These are phyloP conservation scores for Adoxophyes honmai DNA, from an alignment of 1,140 invertebrate genomes.

Conservation along the genomic window DNA sequence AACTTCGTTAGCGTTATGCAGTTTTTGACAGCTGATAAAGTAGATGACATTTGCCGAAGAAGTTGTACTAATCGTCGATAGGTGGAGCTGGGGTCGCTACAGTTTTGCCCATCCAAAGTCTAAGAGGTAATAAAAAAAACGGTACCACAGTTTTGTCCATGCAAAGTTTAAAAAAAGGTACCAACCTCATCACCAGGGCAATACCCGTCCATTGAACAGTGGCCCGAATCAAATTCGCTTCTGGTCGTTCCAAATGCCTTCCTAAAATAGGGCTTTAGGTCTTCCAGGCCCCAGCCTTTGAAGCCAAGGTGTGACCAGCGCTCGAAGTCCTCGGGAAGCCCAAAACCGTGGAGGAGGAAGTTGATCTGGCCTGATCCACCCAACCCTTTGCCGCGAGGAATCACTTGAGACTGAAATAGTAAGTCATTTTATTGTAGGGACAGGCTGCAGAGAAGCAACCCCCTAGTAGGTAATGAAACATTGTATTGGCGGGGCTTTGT, in stretches of 20 bases:
- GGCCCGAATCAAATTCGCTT: constrained; percentile 53
- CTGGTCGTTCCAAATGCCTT: constrained; percentile 59
- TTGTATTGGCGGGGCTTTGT: too few species aligned
- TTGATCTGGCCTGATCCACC: constrained; percentile 85
- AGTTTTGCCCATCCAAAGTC: too few species aligned
- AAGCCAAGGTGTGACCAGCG: constrained; percentile 74
- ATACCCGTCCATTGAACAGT: constrained; percentile 47
- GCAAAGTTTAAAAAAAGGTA: background rate
- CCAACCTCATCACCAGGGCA: constrained; percentile 53
- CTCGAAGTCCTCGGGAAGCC: constrained; percentile 79
- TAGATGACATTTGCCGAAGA: too few species aligned
- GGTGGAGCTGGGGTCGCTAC: too few species aligned
- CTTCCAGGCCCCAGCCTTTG: constrained; percentile 77
- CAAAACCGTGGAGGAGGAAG: constrained; percentile 82
- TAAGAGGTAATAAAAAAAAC: too few species aligned
- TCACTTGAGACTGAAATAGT: constrained; percentile 77
- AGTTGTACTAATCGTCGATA: too few species aligned
- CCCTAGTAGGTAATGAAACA: too few species aligned
- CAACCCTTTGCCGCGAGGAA: constrained; percentile 83
- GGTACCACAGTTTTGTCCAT: too few species aligned
- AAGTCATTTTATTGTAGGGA: constrained; percentile 14
- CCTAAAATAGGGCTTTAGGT: constrained; percentile 76
- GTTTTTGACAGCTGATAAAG: too few species aligned
- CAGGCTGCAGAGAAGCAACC: too few species aligned
- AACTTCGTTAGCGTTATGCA: too few species aligned